Evolutionary conservation across 2,113 vertebrate species (phyloP).

Genomic region (Scortum barcoo): DNA sequence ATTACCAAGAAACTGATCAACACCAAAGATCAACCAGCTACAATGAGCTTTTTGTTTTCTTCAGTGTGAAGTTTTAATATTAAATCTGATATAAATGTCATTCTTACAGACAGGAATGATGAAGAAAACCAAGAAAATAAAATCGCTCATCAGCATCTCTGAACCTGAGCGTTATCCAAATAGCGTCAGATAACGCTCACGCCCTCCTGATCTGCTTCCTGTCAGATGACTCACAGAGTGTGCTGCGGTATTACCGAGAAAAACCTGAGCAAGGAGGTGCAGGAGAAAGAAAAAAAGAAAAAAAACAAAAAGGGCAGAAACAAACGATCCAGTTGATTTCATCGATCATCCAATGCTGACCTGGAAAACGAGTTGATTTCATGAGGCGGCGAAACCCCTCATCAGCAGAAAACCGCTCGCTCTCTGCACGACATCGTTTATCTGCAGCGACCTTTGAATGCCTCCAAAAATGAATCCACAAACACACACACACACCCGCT

Average conservation of each 20-base stretch:
- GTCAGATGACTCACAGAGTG: neutral
- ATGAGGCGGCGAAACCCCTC: constrained; percentile 21
- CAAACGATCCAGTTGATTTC: constrained; percentile 39
- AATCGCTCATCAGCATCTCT: too few species aligned
- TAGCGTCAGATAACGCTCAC: constrained; percentile 26
- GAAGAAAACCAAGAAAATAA: too few species aligned
- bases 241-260: neutral
- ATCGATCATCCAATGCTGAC: constrained; percentile 61
- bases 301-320: neutral
- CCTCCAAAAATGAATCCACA: constrained; percentile 41
- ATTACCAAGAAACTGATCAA: too few species aligned
- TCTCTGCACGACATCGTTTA: constrained; percentile 26
- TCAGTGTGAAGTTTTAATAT: too few species aligned
- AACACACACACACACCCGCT: neutral
- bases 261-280: neutral
- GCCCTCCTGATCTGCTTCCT: constrained; percentile 56
- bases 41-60: too few species aligned
- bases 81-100: too few species aligned
- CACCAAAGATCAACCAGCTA: too few species aligned
- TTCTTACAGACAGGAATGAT: too few species aligned
- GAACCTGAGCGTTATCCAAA: too few species aligned
- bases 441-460: constrained; percentile 59
- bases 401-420: constrained; percentile 56
- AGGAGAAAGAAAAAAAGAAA: neutral
- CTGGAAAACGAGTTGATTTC: constrained; percentile 36